phyloP scores from a whole-genome alignment of 2,888 invertebrate species.

The Orthonevra nobilis region DNA sequence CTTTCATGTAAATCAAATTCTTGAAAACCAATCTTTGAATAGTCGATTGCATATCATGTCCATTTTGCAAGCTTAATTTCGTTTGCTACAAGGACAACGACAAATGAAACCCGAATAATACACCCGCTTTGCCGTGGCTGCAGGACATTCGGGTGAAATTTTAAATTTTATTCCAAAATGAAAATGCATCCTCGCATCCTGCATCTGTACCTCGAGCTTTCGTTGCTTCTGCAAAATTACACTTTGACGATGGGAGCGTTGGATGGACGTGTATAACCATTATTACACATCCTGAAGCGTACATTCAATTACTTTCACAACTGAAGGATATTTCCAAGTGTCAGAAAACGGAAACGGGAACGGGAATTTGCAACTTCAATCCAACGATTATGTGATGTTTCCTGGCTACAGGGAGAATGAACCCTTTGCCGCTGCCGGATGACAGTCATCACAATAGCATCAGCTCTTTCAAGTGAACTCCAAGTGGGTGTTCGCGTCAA shows the following conservation, averaged over 20 bases:
- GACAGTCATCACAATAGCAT: slow-evolving; percentile 21
- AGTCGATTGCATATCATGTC: too few species aligned
- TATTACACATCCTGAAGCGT: slow-evolving; percentile 12
- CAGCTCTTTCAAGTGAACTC: neutral
- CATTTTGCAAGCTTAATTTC: slow-evolving; percentile 1
- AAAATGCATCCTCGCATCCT: neutral
- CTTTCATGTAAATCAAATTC: too few species aligned
- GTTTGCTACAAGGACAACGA: neutral
- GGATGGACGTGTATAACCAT: slow-evolving; percentile 5
- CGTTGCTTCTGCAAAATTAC: too few species aligned
- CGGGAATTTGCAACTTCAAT: neutral
- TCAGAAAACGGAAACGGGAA: neutral
- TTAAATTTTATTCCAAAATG: slow-evolving; percentile 35
- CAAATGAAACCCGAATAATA: neutral
- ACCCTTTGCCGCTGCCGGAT: neutral
- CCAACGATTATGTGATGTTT: slow-evolving; percentile 24
- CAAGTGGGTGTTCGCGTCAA: neutral
- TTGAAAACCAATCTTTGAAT: too few species aligned
- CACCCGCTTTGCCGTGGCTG: neutral
- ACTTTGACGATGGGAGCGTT: neutral
- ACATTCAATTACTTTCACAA: slow-evolving; percentile 32
- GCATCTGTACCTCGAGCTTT: neutral
- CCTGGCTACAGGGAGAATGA: slow-evolving; percentile 1
- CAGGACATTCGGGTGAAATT: slow-evolving; percentile 12
- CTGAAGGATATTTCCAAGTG: slow-evolving; percentile 10